Evolutionary conservation across 2,113 vertebrate genomes (phyloP), one percentile per base, ranked within the genome.

Genomic region (Phaethornis superciliosus): DNA sequence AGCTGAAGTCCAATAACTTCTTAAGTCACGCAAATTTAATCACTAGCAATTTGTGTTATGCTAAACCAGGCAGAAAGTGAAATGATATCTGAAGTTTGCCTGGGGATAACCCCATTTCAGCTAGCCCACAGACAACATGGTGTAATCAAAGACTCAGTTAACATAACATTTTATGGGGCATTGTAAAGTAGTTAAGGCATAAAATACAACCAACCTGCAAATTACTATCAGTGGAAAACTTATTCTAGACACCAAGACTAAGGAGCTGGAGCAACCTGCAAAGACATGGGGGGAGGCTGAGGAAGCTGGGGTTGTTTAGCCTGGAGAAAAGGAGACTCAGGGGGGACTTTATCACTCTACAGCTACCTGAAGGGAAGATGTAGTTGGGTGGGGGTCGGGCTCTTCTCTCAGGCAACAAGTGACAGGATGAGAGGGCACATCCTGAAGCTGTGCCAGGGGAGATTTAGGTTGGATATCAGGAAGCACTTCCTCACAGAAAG

Each of bases 1-100:
- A 94, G 93, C 92, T 92, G 76, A 97, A 95, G 94, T 93, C 95
- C 77, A 96, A 94, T 94, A 96, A 81, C 93, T 95, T 90, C 90
- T 93, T 93, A 93, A 96, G 94, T 93, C 94, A 82, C 87, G 85
- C 80, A 90, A 90, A 96, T 95, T 93, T 96, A 95, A 95, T 95
- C 88, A 89, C 94, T 75, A 60, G 87, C 85, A 94, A 94, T 91
- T 92, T 92, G 76, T 95, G 90, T 89, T 93, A 95, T 84, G 88
- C 88, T 94, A 95, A 94, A 96, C 77, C 94, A 97, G 90, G 70
- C 93, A 96, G 90, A 96, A 96, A 90, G 90, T 69, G 70, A 95
- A 96, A 94, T 56, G 79, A 32, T 89, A 86, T 89, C 84, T 63
- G 26, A 93, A 77, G 89, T 94, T 94, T 95, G 93, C 89, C 93